phyloP scores from a whole-genome alignment of 2,888 invertebrate genomes.

The Sipha maydis region DNA sequence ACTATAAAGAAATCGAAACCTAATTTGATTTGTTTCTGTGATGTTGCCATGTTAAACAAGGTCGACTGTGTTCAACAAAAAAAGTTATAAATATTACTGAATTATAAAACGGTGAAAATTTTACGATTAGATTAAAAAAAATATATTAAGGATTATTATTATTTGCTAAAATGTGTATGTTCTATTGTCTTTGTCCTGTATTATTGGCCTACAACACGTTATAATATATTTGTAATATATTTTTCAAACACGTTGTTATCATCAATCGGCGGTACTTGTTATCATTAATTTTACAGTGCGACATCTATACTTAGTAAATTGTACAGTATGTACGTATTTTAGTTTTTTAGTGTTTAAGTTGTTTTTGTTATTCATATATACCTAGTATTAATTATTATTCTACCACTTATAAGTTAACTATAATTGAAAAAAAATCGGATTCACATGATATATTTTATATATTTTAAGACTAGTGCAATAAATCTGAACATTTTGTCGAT shows the following conservation, averaged over 20 bases:
- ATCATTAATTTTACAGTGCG: background rate
- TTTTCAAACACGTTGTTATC: slow-evolving; percentile 22
- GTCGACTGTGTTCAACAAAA: background rate
- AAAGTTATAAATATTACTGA: background rate
- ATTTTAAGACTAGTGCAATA: too few species aligned
- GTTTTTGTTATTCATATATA: too few species aligned
- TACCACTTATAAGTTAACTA: too few species aligned
- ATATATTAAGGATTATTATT: too few species aligned
- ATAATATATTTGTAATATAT: background rate
- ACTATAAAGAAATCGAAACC: slow-evolving; percentile 51
- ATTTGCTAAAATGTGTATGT: too few species aligned
- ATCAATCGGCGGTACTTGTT: background rate
- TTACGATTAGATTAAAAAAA: background rate
- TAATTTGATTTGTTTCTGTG: slow-evolving; percentile 47
- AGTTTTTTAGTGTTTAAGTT: too few species aligned
- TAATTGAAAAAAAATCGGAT: too few species aligned
- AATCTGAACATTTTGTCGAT: too few species aligned
- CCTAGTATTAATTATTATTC: too few species aligned
- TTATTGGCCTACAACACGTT: background rate
- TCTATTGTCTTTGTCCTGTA: too few species aligned
- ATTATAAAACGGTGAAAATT: too few species aligned
- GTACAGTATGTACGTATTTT: background rate
- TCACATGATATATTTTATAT: too few species aligned
- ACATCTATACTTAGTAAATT: background rate
- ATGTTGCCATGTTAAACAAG: background rate